Base-by-base conservation (phyloP, 2,797 vertebrate species). In the Manis crassicaudata region DNA sequence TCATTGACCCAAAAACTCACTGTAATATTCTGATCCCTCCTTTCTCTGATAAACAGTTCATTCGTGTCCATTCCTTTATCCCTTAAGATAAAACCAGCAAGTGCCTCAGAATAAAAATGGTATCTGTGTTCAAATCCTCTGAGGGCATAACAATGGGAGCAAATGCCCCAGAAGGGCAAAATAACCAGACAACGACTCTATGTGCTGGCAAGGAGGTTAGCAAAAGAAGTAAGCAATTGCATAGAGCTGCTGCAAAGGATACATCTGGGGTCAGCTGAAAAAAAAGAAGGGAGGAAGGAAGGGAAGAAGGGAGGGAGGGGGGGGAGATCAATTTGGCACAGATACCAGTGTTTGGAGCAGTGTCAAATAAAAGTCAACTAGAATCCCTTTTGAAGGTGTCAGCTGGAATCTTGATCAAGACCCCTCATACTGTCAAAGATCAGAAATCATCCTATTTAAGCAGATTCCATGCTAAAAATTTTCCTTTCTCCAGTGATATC, bases 361-460 rank as follows among this genome's bases (percentile, higher is more conserved):
- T 2, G 1, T 63, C 12, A 91, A 87, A 96, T 96, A 97, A 95
- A 97, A 95, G 96, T 95, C 97, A 97, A 91, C 46, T 12, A 96
- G 96, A 97, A 97, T 84, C 93, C 95, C 52, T 96, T 98, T 97
- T 94, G 93, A 98, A 98, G 96, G 97, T 96, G 87, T 96, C 96
- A 89, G 60, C 96, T 73, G 81, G 96, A 97, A 97, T 94, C 96
- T 68, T 88, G 90, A 93, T 92, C 97, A 94, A 97, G 97, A 98
- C 90, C 85, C 85, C 70, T 98, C 97, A 97, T 97, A 98, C 94
- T 97, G 85, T 84, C 97, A 96, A 95, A 97, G 96, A 98, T 97
- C 97, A 98, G 97, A 98, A 98, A 98, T 98, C 82, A 95, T 77
- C 95, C 97, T 97, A 97, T 98, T 97, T 98, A 98, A 98, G 98